Percentiles rank a stretch among this genome's conserved stretches.
Evolutionary conservation across 2,888 invertebrate species (phyloP).

Genomic region (Oscheius onirici): DNA sequence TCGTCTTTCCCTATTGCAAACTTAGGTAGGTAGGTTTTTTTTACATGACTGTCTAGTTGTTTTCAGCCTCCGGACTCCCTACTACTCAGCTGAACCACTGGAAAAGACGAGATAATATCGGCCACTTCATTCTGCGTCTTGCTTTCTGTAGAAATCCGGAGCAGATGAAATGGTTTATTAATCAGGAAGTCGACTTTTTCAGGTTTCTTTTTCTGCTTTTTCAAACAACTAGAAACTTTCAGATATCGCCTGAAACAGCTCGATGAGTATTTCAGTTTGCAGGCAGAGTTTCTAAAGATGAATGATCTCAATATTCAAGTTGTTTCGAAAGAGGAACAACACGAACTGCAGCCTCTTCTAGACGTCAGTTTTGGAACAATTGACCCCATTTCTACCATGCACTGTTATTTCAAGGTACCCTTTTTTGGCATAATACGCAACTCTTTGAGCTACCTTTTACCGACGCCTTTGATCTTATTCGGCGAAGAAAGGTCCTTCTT

Average conservation of each 20-base stretch:
- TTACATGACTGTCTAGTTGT: too few species aligned
- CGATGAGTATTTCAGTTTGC: neutral
- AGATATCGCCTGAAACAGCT: slow-evolving; percentile 18
- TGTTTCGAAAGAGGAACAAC: slow-evolving; percentile 18
- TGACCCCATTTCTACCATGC: slow-evolving; percentile 7
- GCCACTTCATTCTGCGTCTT: slow-evolving; percentile 90
- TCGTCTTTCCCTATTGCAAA: slow-evolving; percentile 13
- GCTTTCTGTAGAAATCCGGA: slow-evolving; percentile 88
- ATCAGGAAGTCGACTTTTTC: slow-evolving; percentile 89
- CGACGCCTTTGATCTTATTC: slow-evolving; percentile 87
- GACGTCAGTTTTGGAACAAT: slow-evolving; percentile 28
- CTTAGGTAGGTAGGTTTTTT: slow-evolving; percentile 2
- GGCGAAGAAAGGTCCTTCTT: slow-evolving; percentile 82
- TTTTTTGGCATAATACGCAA: neutral
- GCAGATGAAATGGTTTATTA: slow-evolving; percentile 86
- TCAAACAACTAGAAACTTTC: neutral
- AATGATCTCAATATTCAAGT: slow-evolving; percentile 18
- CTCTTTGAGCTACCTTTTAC: slow-evolving; percentile 77
- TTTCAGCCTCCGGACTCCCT: slow-evolving; percentile 6
- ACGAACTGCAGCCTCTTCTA: slow-evolving; percentile 23
- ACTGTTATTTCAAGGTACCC: slow-evolving; percentile 42
- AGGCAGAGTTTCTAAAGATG: slow-evolving; percentile 3
- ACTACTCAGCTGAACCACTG: slow-evolving; percentile 26
- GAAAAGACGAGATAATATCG: slow-evolving; percentile 81
- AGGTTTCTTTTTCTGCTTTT: slow-evolving; percentile 71